These are phyloP conservation scores for Rynchops niger DNA, from an alignment of 2,113 vertebrate species.

Conservation along the genomic window DNA sequence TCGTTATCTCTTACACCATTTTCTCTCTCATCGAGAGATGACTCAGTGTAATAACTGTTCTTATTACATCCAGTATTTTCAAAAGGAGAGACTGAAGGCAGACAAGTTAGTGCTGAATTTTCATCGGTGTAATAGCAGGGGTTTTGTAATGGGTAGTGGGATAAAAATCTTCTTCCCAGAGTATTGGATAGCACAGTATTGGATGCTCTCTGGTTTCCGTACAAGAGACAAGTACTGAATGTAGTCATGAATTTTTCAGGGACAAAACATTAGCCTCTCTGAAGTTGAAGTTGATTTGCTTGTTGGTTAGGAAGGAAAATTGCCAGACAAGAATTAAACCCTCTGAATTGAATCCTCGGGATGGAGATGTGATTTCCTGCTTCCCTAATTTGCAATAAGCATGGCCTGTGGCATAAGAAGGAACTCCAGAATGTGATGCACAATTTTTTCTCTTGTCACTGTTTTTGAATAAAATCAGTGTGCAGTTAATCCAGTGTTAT, in stretches of 20 bases:
- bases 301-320: background rate
- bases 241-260: slow-evolving; percentile 22
- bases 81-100: background rate
- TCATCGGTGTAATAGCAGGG: background rate
- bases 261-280: background rate
- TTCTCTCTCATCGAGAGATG: background rate
- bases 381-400: background rate
- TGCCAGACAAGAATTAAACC: slow-evolving; percentile 31
- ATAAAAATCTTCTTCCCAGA: slow-evolving; percentile 27
- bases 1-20: background rate
- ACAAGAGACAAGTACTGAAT: background rate
- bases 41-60: background rate
- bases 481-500: slow-evolving; percentile 49
- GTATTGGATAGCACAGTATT: background rate
- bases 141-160: background rate
- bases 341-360: slow-evolving; percentile 33
- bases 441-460: slow-evolving; percentile 32
- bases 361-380: slow-evolving; percentile 26
- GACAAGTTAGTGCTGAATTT: background rate
- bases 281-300: slow-evolving; percentile 7
- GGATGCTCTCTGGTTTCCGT: background rate
- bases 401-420: background rate
- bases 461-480: slow-evolving; percentile 58
- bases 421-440: slow-evolving; percentile 5
- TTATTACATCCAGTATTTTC: background rate